Conservation (phyloP, 2,797 vertebrate species). For the Falco columbarius region DNA sequence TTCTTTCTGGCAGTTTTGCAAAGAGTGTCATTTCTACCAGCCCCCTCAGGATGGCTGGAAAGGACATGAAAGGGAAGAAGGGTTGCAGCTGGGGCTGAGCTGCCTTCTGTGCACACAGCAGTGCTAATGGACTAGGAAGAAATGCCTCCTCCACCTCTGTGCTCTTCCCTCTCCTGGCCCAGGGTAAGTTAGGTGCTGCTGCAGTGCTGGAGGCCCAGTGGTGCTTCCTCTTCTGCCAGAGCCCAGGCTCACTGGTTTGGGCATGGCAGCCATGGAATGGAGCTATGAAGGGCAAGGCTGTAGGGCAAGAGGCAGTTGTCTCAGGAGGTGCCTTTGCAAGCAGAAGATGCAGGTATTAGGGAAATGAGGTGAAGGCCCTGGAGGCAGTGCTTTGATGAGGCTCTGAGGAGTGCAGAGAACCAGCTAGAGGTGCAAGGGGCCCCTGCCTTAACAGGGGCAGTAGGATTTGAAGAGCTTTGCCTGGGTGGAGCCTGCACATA, state of each 20-base stretch:
- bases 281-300: constrained; percentile 11
- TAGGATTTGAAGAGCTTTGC: neutral
- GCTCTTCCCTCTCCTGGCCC: neutral
- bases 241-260: neutral
- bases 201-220: neutral
- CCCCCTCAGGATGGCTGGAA: neutral
- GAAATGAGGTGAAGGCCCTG: constrained; percentile 43
- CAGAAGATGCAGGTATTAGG: constrained; percentile 40
- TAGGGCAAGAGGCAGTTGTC: constrained; percentile 1
- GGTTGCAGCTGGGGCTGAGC: neutral
- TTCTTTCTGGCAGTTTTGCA: neutral
- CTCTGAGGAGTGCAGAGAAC: constrained; percentile 4
- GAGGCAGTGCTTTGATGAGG: constrained; percentile 58
- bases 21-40: neutral
- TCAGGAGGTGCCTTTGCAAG: constrained; percentile 51
- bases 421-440: neutral
- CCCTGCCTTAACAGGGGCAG: neutral
- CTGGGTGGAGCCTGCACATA: neutral
- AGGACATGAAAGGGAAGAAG: neutral
- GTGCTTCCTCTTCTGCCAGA: neutral
- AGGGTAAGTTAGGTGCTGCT: neutral
- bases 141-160: neutral
- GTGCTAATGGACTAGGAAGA: neutral
- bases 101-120: neutral
- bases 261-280: neutral